These are phyloP conservation scores for Clistopyga incitator DNA, from an alignment of 2,888 invertebrate genomes.

Conservation along the genomic window DNA sequence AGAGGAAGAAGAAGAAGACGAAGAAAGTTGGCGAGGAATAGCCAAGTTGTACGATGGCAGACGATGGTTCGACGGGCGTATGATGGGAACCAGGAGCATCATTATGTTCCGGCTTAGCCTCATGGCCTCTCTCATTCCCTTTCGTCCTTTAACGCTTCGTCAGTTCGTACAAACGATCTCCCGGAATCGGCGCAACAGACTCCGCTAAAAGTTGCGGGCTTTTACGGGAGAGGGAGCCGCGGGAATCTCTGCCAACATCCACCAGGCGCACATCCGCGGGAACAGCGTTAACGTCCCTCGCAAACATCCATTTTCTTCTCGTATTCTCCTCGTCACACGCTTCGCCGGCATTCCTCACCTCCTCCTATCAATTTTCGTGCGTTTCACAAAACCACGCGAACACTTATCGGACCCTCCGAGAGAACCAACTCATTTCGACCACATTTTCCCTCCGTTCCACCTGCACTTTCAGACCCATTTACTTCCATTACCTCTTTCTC, in stretches of 20 bases:
- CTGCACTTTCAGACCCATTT: constrained; percentile 14
- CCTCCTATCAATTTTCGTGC: constrained; percentile 52
- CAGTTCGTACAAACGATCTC: constrained; percentile 62
- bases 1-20: too few species aligned
- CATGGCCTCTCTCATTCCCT: constrained; percentile 28
- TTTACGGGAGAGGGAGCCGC: constrained; percentile 16
- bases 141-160: constrained; percentile 63
- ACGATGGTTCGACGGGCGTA: background rate
- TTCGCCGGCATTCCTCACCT: constrained; percentile 22
- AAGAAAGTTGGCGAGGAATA: background rate
- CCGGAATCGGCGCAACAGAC: constrained; percentile 43
- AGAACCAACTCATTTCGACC: constrained; percentile 40
- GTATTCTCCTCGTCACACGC: background rate
- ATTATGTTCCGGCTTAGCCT: constrained; percentile 28
- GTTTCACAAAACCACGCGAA: constrained; percentile 43
- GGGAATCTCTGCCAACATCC: constrained; percentile 40
- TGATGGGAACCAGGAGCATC: constrained; percentile 43
- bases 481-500: constrained; percentile 45
- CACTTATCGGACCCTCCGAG: constrained; percentile 26
- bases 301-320: constrained; percentile 27
- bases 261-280: constrained; percentile 16
- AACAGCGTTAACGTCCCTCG: constrained; percentile 5
- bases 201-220: constrained; percentile 27
- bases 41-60: constrained; percentile 28
- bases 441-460: constrained; percentile 25